Evolutionary conservation across 1,140 invertebrate species (phyloP), one percentile per base, ranked within the genome.

Genomic region (Propsilocerus akamusi): DNA sequence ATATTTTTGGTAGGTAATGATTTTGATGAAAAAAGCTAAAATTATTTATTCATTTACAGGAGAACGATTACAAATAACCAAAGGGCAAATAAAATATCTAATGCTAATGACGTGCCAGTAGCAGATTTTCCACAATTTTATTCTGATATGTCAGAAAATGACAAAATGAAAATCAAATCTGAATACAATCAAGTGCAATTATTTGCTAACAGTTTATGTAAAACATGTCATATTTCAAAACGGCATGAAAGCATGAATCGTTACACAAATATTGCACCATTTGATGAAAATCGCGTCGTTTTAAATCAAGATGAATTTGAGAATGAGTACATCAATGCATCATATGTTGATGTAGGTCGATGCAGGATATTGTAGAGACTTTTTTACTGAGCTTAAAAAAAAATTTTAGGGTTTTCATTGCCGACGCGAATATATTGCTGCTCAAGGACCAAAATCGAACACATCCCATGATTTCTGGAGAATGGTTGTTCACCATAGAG

Each of bases 241-340:
- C 10, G 14, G 26, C 30, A 49, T 49, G 37, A 25, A 26, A 26
- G 49, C 46, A 48, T 10, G 14, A 41, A 41, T 41, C 1, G 34
- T 7, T 52, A 25, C 20, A 24, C 10, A 50, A 50, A 49, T 32
- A 56, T 50, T 53, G 52, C 74, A 74, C 46, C 58, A 86, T 83
- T 80, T 72, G 85, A 89, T 63, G 78, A 81, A 58, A 79, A 76
- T 20, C 70, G 85, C 56, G 84, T 87, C 1, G 73, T 76, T 51
- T 62, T 88, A 28, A 69, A 76, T 47, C 68, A 75, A 55, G 74
- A 76, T 61, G 64, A 73, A 59, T 67, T 73, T 60, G 64, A 79
- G 64, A 60, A 74, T 58, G 79, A 84, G 65, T 89, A 88, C 55
- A 86, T 89, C 34, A 89, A 89, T 68, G 85, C 82, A 10, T 87